Evolutionary conservation across 2,797 vertebrate species (phyloP).

Genomic region (Denticeps clupeoides): DNA sequence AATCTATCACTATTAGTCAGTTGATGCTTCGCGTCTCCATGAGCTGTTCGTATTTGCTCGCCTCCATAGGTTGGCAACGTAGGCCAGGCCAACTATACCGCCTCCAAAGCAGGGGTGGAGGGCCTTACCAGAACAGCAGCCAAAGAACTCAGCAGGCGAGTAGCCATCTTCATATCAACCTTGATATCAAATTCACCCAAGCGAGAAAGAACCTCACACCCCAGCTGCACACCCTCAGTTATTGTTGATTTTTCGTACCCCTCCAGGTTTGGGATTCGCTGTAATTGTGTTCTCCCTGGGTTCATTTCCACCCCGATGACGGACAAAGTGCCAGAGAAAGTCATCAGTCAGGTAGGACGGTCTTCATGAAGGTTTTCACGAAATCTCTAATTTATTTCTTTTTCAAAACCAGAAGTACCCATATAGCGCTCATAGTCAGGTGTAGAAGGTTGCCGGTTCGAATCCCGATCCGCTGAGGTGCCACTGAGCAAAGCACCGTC

Average conservation of each 20-base stretch:
- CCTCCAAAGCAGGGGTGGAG: conserved; percentile 79
- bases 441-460: too few species aligned
- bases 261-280: conserved; percentile 75
- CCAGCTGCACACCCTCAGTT: too few species aligned
- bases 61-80: conserved; percentile 69
- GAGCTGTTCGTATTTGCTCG: not conserved
- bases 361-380: too few species aligned
- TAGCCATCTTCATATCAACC: not conserved
- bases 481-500: too few species aligned
- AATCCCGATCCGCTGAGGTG: too few species aligned
- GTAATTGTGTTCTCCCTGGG: conserved; percentile 76
- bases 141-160: conserved; percentile 74
- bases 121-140: conserved; percentile 69
- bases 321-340: conserved; percentile 72
- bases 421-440: too few species aligned
- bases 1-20: not conserved
- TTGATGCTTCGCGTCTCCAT: conserved; percentile 1
- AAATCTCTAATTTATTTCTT: too few species aligned
- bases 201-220: too few species aligned
- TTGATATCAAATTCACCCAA: too few species aligned
- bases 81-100: conserved; percentile 71
- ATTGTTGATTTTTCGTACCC: too few species aligned
- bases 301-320: conserved; percentile 78
- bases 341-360: conserved; percentile 65
- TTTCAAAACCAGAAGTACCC: too few species aligned